Conservation (phyloP, 2,888 invertebrate genomes). For the Heteromurus nitidus region DNA sequence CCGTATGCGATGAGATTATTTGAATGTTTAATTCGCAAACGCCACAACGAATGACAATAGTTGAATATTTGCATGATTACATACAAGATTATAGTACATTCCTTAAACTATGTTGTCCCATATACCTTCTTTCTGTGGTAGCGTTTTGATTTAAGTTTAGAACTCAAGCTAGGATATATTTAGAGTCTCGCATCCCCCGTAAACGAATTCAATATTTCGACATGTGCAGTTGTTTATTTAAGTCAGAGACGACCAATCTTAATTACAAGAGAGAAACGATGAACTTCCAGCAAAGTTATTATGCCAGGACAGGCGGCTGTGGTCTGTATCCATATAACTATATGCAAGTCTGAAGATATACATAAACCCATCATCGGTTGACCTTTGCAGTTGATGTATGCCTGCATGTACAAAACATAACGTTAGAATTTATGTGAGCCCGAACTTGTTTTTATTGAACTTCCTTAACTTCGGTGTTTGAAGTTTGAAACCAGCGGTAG, state of each 20-base stretch:
- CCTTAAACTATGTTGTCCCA: too few relatives aligned
- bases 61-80: too few relatives aligned
- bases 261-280: conserved; percentile 63
- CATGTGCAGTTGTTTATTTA: conserved; percentile 73
- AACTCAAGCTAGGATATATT: too few relatives aligned
- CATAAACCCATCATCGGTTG: conserved; percentile 57
- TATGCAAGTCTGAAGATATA: too few relatives aligned
- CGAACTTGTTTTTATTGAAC: conserved; percentile 34
- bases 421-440: conserved; percentile 20
- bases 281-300: conserved; percentile 7
- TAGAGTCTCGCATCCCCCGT: too few relatives aligned
- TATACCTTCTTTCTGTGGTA: too few relatives aligned
- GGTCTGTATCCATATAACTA: background rate
- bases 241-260: conserved; percentile 67
- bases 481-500: background rate
- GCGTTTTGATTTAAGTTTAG: too few relatives aligned
- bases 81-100: too few relatives aligned
- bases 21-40: too few relatives aligned
- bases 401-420: conserved; percentile 5
- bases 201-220: conserved; percentile 70
- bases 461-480: conserved; percentile 19
- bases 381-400: conserved; percentile 47
- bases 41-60: too few relatives aligned
- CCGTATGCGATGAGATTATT: too few relatives aligned
- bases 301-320: conserved; percentile 1